Conservation (phyloP, 2,797 vertebrate species). For the Clarias platycephalus region DNA sequence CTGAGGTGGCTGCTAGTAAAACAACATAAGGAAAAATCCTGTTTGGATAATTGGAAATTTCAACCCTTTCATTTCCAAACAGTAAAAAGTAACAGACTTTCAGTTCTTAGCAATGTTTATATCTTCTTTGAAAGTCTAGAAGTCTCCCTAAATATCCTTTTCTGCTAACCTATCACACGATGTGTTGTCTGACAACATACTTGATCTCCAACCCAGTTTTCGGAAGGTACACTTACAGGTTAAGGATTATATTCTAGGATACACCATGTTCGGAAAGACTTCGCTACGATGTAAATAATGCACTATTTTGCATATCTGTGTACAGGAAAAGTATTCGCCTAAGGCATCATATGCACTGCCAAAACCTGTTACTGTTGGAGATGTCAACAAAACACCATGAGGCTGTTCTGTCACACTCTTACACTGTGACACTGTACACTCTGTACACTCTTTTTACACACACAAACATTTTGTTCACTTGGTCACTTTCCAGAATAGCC, state of each 20-base stretch:
- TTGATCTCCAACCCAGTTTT: neutral
- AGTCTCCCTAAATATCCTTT: neutral
- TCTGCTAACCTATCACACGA: neutral
- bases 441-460: neutral
- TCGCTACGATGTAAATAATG: constrained; percentile 29
- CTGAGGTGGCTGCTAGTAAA: neutral
- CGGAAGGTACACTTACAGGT: neutral
- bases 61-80: neutral
- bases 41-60: neutral
- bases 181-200: neutral
- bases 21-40: neutral
- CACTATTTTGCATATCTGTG: neutral
- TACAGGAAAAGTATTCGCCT: neutral
- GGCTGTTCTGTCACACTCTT: neutral
- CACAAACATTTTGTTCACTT: neutral
- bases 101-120: neutral
- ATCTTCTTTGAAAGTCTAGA: neutral
- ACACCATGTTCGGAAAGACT: neutral
- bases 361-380: constrained; percentile 18
- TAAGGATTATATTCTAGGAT: neutral
- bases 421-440: too few species aligned
- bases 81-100: neutral
- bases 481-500: neutral
- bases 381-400: constrained; percentile 17
- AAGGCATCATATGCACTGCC: neutral